Percentiles rank a stretch among this genome's conserved stretches.
These are phyloP conservation scores for Aurelia aurita complex sp. Pacific DNA, from an alignment of 30 jellyfish, hydroid and myxozoan species.

Conservation along the genomic window DNA sequence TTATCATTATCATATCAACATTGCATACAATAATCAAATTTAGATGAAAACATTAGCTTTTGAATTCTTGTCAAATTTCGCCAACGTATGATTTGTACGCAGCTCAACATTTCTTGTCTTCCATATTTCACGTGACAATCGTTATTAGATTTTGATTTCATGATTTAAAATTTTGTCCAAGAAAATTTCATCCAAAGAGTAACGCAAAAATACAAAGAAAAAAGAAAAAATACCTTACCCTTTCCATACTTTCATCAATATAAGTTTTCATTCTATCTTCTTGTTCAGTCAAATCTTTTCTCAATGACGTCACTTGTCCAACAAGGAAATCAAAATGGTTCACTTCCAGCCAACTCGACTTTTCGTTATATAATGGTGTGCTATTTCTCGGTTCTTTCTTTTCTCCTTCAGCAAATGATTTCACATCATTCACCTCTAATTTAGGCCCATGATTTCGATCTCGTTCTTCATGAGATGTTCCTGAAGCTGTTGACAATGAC, in stretches of 20 bases:
- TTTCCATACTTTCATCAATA: slow-evolving; percentile 58
- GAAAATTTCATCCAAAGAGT: too few relatives aligned
- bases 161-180: too few relatives aligned
- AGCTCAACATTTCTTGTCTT: too few relatives aligned
- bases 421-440: background rate
- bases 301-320: slow-evolving; percentile 72
- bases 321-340: slow-evolving; percentile 76
- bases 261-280: slow-evolving; percentile 48
- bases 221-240: slow-evolving; percentile 20
- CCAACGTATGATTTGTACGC: too few relatives aligned
- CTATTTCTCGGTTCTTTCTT: slow-evolving; percentile 5
- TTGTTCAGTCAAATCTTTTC: slow-evolving; percentile 68
- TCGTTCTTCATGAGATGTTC: slow-evolving; percentile 10
- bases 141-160: too few relatives aligned
- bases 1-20: too few relatives aligned
- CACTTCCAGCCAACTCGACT: slow-evolving; percentile 23
- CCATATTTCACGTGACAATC: too few relatives aligned
- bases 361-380: slow-evolving; percentile 6
- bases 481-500: background rate
- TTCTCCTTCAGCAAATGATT: background rate
- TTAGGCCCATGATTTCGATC: background rate
- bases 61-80: too few relatives aligned
- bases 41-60: too few relatives aligned
- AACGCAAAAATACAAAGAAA: too few relatives aligned
- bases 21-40: too few relatives aligned